Conservation (phyloP, 92 coral and sea anemone genomes). For the Chrysogorgia sp. region DNA sequence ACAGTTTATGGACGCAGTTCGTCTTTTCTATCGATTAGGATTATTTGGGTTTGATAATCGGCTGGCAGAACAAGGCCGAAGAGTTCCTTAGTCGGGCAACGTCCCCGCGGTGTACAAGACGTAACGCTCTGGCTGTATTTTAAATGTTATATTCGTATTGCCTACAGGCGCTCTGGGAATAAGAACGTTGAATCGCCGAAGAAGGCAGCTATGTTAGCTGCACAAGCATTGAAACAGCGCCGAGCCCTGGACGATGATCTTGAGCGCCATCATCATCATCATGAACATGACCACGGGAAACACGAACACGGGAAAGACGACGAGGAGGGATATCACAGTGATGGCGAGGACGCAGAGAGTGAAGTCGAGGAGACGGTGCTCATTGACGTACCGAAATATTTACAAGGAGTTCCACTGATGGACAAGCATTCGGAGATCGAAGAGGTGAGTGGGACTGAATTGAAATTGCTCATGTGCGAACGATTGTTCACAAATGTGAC, state of each 20-base stretch:
- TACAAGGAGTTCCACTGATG: constrained; percentile 93
- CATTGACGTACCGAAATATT: constrained; percentile 78
- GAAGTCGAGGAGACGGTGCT: constrained; percentile 51
- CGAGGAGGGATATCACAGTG: constrained; percentile 54
- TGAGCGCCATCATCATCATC: constrained; percentile 53
- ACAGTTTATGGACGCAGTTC: constrained; percentile 34
- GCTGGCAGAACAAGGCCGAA: background rate
- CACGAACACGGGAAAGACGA: constrained; percentile 68
- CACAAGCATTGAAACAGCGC: constrained; percentile 83
- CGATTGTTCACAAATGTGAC: too few species aligned
- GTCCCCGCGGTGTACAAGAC: constrained; percentile 1
- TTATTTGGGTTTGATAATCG: background rate
- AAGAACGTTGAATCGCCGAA: constrained; percentile 80
- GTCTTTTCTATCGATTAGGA: constrained; percentile 24
- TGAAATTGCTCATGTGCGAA: too few species aligned
- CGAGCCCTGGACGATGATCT: constrained; percentile 73
- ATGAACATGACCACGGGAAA: constrained; percentile 65
- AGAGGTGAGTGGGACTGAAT: background rate
- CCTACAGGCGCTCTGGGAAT: constrained; percentile 93
- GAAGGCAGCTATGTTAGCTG: constrained; percentile 89
- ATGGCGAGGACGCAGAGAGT: constrained; percentile 47
- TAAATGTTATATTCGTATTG: constrained; percentile 95
- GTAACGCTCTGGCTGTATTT: constrained; percentile 56
- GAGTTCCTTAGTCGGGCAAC: background rate
- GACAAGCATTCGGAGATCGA: constrained; percentile 72